Base-by-base conservation (phyloP, 64 coral and sea anemone genomes). In the Hydrozoanthus tunicans region DNA sequence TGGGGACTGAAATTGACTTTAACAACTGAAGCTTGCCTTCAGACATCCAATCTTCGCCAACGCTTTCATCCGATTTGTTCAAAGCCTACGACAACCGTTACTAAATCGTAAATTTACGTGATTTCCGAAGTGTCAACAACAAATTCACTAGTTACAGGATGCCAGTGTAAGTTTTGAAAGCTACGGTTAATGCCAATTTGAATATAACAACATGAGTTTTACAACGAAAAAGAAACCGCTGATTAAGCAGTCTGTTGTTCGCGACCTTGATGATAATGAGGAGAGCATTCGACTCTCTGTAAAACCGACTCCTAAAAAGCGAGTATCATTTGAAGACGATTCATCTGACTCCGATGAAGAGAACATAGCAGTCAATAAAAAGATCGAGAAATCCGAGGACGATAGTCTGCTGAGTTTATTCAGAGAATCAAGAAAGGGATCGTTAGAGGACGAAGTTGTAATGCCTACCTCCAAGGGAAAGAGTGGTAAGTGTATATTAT, bases 241-340 rank as follows among this genome's bases (percentile, higher is more conserved):
- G 17, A 14, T 88, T 7, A 88, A 88, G 57, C 84, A 88, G 84
- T 23, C 68, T 15, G 84, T 73, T 74, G 32, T 74, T 73, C 84
- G 70, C 56, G 69, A 82, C 14, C 6, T 25, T 23, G 69, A 51
- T 6, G 83, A 58, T 0, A 57, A 59, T 27, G 84, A 88, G n/a
- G 67, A 26, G 83, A 71, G 15, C n/a, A 52, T 6, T 43, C 54
- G 53, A 2, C 59, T 56, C 26, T 58, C 69, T 5, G 24, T 59
- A 13, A 88, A 75, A 86, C 13, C 83, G 24, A 59, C 77, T 1
- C 58, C 79, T 15, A 43, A 14, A 81, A 88, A 88, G 56, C 84
- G 69, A 1, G 84, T 88, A 25, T 88, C 84, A 32, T 88, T 88
- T 88, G 84, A 88, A 75, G 84, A 73, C 59, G 14, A 74, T 5